A percentile compares a stretch with the other conserved stretches of the same genome.
Evolutionary conservation across 2,797 vertebrate genomes (phyloP).

Genomic region (Sciurus carolinensis): DNA sequence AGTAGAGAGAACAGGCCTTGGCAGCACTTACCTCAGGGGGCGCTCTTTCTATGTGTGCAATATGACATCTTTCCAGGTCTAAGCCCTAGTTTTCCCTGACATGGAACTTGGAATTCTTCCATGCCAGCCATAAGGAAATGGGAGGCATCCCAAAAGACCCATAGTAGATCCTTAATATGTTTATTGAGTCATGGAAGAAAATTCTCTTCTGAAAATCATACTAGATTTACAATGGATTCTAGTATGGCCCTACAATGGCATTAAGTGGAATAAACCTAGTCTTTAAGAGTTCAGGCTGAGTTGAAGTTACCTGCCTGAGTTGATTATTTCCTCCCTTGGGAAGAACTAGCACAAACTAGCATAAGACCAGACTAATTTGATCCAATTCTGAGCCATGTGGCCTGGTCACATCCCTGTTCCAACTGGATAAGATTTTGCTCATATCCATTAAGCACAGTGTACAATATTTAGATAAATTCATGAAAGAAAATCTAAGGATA

Average conservation of each 20-base stretch:
- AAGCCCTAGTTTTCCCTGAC: not conserved
- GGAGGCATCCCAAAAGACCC: not conserved
- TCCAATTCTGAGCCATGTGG: too few relatives aligned
- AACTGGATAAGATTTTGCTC: too few relatives aligned
- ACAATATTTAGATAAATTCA: too few relatives aligned
- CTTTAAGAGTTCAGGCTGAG: too few relatives aligned
- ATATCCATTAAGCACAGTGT: too few relatives aligned
- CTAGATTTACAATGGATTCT: not conserved
- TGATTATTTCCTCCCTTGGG: too few relatives aligned
- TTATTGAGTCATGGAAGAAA: too few relatives aligned
- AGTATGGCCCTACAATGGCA: not conserved
- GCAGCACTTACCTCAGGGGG: not conserved
- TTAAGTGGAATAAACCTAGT: not conserved
- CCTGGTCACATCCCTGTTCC: too few relatives aligned
- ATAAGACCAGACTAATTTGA: too few relatives aligned
- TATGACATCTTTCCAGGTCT: not conserved
- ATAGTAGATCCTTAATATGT: not conserved
- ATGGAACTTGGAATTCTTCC: not conserved
- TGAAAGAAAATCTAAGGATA: too few relatives aligned
- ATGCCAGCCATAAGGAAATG: not conserved
- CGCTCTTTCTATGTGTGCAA: not conserved
- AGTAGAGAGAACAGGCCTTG: not conserved
- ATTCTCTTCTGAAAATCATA: not conserved
- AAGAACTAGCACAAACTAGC: too few relatives aligned
- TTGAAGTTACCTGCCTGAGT: too few relatives aligned